Percentiles rank a stretch among this genome's conserved stretches.
phyloP scores from a whole-genome alignment of 2,797 vertebrate species.

The Tenualosa ilisha region DNA sequence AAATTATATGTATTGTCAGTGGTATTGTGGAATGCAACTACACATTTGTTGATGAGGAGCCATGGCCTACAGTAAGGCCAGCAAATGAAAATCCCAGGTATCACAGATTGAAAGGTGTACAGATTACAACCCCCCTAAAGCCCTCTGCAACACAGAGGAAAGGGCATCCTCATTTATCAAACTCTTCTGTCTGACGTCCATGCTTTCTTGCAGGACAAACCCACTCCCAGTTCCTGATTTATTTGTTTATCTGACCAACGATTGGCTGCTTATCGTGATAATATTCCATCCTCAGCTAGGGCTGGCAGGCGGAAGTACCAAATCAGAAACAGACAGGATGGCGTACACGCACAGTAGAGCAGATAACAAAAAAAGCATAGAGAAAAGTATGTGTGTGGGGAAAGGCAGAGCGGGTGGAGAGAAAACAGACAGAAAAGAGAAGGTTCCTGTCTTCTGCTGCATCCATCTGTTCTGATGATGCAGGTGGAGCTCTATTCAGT shows the following conservation, averaged over 20 bases:
- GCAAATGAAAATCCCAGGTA: neutral
- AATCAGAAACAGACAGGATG: slow-evolving; percentile 44
- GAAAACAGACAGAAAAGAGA: slow-evolving; percentile 59
- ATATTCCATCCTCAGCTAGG: slow-evolving; percentile 25
- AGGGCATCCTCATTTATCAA: slow-evolving; percentile 51
- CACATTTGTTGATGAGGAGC: neutral
- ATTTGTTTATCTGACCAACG: slow-evolving; percentile 19
- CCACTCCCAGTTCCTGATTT: slow-evolving; percentile 49
- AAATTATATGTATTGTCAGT: neutral
- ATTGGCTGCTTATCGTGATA: slow-evolving; percentile 16
- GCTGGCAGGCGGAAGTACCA: slow-evolving; percentile 42
- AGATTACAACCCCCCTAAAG: neutral
- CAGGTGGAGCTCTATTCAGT: slow-evolving; percentile 84
- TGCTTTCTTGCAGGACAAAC: slow-evolving; percentile 54
- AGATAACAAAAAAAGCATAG: slow-evolving; percentile 30
- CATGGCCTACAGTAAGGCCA: neutral
- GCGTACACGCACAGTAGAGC: neutral
- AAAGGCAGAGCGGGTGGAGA: slow-evolving; percentile 56
- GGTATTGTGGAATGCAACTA: neutral
- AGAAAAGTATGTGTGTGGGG: slow-evolving; percentile 54
- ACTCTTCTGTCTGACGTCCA: slow-evolving; percentile 48
- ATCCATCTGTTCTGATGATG: slow-evolving; percentile 82
- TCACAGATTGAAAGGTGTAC: neutral
- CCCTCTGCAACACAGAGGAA: slow-evolving; percentile 30
- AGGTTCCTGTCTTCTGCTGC: slow-evolving; percentile 76